Evolutionary conservation across 2,113 vertebrate genomes (phyloP).

Genomic region (Oryzias woworae): DNA sequence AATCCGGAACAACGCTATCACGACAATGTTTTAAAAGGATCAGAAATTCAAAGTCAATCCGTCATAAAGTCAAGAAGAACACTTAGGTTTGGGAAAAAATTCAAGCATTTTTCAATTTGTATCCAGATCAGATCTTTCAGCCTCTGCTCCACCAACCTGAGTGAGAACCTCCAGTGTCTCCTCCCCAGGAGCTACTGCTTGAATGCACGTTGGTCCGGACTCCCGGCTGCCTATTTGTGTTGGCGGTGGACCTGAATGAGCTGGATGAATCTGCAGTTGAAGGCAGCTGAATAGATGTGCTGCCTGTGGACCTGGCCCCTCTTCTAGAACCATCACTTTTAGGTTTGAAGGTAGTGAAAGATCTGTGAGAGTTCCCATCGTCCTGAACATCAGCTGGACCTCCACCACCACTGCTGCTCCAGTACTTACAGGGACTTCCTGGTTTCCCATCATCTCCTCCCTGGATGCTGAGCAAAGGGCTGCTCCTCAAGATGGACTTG

Average conservation of each 20-base stretch:
- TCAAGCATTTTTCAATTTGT: too few relatives aligned
- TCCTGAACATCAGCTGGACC: slow-evolving; percentile 48
- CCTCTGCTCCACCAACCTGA: slow-evolving; percentile 61
- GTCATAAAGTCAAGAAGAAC: too few relatives aligned
- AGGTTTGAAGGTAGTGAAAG: slow-evolving; percentile 75
- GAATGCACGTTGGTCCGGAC: slow-evolving; percentile 32
- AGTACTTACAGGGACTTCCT: slow-evolving; percentile 39
- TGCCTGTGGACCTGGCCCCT: slow-evolving; percentile 43
- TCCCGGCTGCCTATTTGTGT: slow-evolving; percentile 55
- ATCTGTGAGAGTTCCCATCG: slow-evolving; percentile 49
- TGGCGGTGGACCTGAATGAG: slow-evolving; percentile 52
- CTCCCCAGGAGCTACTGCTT: slow-evolving; percentile 37
- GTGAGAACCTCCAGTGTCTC: slow-evolving; percentile 45
- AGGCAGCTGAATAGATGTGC: slow-evolving; percentile 50
- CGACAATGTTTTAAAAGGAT: too few relatives aligned
- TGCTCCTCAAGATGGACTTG: slow-evolving; percentile 76
- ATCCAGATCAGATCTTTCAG: not conserved
- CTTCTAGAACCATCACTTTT: slow-evolving; percentile 68
- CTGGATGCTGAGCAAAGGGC: slow-evolving; percentile 49
- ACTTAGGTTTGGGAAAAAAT: too few relatives aligned
- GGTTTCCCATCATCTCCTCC: slow-evolving; percentile 42
- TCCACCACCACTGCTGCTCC: slow-evolving; percentile 10
- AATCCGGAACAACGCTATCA: not conserved
- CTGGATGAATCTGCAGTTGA: slow-evolving; percentile 65
- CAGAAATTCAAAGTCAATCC: too few relatives aligned